phyloP scores from a whole-genome alignment of 1,140 invertebrate genomes.

The Triops cancriformis region DNA sequence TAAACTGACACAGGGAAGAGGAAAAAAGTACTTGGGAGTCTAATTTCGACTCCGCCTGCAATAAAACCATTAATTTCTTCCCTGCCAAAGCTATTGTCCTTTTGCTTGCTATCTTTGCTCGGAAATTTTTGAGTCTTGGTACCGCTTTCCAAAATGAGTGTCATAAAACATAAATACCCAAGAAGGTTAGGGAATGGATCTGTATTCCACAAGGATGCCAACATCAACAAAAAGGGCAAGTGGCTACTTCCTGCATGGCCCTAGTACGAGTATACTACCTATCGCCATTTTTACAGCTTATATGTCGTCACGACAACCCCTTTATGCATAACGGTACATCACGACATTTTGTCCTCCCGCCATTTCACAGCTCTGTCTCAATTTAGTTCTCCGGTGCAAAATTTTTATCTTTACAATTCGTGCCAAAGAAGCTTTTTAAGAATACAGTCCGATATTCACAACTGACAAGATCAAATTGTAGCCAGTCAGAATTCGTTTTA shows the following conservation, averaged over 20 bases:
- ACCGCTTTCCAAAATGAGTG: background rate
- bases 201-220: background rate
- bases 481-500: too few species aligned
- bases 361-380: too few species aligned
- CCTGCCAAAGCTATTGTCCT: background rate
- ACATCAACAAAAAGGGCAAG: background rate
- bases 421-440: too few species aligned
- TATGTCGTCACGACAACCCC: background rate
- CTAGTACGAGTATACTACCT: background rate
- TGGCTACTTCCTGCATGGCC: background rate
- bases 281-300: background rate
- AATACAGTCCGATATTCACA: too few species aligned
- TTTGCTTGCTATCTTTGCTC: background rate
- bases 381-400: too few species aligned
- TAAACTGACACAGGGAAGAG: background rate
- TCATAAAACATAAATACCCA: background rate
- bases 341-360: background rate
- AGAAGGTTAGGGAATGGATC: background rate
- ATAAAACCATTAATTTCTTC: background rate
- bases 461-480: too few species aligned
- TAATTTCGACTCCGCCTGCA: background rate
- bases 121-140: background rate
- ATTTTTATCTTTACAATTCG: too few species aligned
- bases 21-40: background rate
- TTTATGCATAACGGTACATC: background rate